Percentiles rank a stretch among this genome's conserved stretches.
Evolutionary conservation across 2,888 invertebrate genomes (phyloP).

Genomic region (Empis livida): DNA sequence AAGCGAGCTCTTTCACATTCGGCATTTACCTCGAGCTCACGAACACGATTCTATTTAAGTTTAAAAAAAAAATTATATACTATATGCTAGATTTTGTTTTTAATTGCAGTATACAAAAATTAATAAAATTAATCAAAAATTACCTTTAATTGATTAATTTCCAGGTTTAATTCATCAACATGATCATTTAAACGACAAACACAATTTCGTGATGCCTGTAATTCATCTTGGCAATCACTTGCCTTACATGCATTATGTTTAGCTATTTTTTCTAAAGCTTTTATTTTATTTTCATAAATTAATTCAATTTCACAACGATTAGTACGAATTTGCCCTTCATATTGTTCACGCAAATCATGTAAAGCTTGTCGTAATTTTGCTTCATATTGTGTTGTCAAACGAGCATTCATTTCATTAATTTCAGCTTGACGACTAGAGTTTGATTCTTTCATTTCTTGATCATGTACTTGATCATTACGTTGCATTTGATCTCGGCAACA

Average conservation of each 20-base stretch:
- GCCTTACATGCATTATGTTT: constrained; percentile 60
- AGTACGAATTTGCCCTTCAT: constrained; percentile 76
- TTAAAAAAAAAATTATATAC: constrained; percentile 10
- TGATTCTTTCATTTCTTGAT: constrained; percentile 82
- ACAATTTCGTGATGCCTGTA: constrained; percentile 58
- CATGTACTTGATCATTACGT: constrained; percentile 77
- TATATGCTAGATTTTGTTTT: no score
- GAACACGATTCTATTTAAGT: constrained; percentile 47
- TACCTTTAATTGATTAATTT: constrained; percentile 64
- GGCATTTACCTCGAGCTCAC: constrained; percentile 71
- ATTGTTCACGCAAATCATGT: constrained; percentile 83
- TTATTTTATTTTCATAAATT: constrained; percentile 46
- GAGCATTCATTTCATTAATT: constrained; percentile 88
- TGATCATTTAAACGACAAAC: constrained; percentile 60
- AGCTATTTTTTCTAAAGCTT: constrained; percentile 60
- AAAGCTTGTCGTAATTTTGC: constrained; percentile 82
- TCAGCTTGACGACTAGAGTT: constrained; percentile 78
- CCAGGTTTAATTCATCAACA: constrained; percentile 60
- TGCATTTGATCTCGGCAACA: constrained; percentile 80
- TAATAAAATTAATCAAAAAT: constrained; percentile 48
- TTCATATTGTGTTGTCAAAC: constrained; percentile 88
- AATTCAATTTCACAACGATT: constrained; percentile 88
- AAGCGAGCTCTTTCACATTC: constrained; percentile 70
- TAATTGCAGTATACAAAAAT: no score
- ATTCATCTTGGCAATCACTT: constrained; percentile 63